Base-by-base conservation (phyloP, 1,140 invertebrate species). In the Lasaia peninsularis region DNA sequence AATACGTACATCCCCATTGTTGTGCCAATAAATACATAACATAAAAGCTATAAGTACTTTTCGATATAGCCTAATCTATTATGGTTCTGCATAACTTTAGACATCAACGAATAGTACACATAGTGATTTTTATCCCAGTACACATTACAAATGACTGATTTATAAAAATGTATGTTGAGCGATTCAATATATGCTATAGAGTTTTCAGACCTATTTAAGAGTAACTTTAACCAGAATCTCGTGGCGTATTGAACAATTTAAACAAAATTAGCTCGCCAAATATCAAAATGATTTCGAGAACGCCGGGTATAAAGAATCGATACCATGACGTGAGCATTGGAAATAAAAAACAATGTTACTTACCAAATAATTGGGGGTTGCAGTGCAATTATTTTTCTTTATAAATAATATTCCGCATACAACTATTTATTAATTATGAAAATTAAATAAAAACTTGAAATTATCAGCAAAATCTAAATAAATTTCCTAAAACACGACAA, bases 401-500 rank as follows among this genome's bases (percentile, higher is more conserved):
- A 11, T 5, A 10, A 44, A 18, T 1, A 10, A 18, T 18, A 18
- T 44, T 18, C 16, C 11, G 14, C 37, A 10, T 20, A 9, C 37
- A 44, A 9, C 35, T 10, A 9, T 11, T 16, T 12, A 32, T 14
- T 20, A 57, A 32, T 10, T n/a, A 34, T 24, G 10, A n/a, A 11
- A 12, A 28, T 6, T 8, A 24, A 28, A 24, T 32, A 7, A 14
- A 14, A 16, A 52, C 14, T 51, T 12, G 12, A 14, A 52, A 24
- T 52, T 52, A 52, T 21, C 21, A 12, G 20, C 2, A 31, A 55
- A 55, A 28, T 55, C 14, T 5, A 28, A 52, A 52, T 52, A 52
- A 55, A 55, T 40, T 55, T 40, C 11, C 34, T 40, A 24, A 55
- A 55, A 67, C 65, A 70, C 63, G 67, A 70, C 66, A 67, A 68